Evolutionary conservation across 2,888 invertebrate species (phyloP).

Genomic region (Nomada hirtipes): DNA sequence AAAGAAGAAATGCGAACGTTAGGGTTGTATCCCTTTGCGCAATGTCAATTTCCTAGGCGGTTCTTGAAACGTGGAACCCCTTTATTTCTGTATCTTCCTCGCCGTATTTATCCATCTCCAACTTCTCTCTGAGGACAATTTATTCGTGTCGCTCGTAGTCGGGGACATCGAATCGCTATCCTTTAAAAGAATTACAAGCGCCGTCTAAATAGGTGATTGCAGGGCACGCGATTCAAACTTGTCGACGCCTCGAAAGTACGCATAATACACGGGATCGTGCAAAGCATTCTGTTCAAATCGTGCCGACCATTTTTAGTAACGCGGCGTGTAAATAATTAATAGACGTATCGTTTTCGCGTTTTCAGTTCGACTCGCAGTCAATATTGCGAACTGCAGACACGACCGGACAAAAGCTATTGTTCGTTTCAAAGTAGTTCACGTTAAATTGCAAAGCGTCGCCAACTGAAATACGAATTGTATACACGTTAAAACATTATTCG

Average conservation of each 20-base stretch:
- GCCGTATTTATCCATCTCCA: constrained; percentile 70
- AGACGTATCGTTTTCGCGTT: not conserved
- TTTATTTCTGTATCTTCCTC: constrained; percentile 68
- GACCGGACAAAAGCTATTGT: not conserved
- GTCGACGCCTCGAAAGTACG: not conserved
- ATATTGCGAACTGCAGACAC: not conserved
- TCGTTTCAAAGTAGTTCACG: too few species aligned
- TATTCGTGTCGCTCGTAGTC: constrained; percentile 42
- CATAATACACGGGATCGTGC: not conserved
- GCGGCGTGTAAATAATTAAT: not conserved
- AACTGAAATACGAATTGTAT: not conserved
- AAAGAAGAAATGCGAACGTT: constrained; percentile 61
- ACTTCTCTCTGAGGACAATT: constrained; percentile 72
- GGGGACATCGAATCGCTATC: constrained; percentile 18
- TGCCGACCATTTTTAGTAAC: too few species aligned
- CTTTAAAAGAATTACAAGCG: constrained; percentile 6
- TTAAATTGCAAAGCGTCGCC: too few species aligned
- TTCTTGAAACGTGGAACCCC: constrained; percentile 65
- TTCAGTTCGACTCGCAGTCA: not conserved
- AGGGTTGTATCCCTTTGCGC: constrained; percentile 74
- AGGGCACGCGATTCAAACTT: not conserved
- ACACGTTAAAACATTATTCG: not conserved
- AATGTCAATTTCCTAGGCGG: constrained; percentile 81
- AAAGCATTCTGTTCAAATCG: not conserved
- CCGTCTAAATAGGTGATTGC: not conserved